These are phyloP conservation scores for Helarctos malayanus DNA, from an alignment of 2,797 vertebrate genomes.

Conservation along the genomic window DNA sequence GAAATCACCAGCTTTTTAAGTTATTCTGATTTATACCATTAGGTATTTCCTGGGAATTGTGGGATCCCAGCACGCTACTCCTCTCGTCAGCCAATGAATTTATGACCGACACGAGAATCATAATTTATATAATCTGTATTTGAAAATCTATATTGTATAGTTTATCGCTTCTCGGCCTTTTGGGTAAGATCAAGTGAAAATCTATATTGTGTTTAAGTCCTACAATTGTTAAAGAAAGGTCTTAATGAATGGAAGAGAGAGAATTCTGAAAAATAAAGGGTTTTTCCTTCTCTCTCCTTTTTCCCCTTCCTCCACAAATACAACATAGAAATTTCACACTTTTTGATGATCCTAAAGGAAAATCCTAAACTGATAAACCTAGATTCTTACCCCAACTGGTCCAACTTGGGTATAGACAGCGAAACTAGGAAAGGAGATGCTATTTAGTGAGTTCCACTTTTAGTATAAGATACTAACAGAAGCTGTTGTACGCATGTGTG, in stretches of 20 bases:
- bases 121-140: constrained; percentile 51
- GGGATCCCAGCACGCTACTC: constrained; percentile 8
- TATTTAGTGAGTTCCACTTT: neutral
- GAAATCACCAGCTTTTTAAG: constrained; percentile 70
- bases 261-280: constrained; percentile 28
- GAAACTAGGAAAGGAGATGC: neutral
- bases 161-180: neutral
- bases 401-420: neutral
- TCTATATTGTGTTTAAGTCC: constrained; percentile 37
- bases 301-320: neutral
- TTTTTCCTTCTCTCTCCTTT: neutral
- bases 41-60: constrained; percentile 61
- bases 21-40: constrained; percentile 65
- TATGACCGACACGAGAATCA: constrained; percentile 64
- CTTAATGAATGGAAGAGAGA: constrained; percentile 41
- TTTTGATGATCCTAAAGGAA: constrained; percentile 21
- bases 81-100: constrained; percentile 51
- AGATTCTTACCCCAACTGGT: neutral
- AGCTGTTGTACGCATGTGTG: neutral
- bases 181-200: neutral
- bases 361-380: constrained; percentile 4
- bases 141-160: constrained; percentile 37
- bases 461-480: neutral
- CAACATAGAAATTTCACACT: neutral
- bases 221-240: neutral